Conservation (phyloP, 2,797 vertebrate genomes). For the Sebastes hubbsi region DNA sequence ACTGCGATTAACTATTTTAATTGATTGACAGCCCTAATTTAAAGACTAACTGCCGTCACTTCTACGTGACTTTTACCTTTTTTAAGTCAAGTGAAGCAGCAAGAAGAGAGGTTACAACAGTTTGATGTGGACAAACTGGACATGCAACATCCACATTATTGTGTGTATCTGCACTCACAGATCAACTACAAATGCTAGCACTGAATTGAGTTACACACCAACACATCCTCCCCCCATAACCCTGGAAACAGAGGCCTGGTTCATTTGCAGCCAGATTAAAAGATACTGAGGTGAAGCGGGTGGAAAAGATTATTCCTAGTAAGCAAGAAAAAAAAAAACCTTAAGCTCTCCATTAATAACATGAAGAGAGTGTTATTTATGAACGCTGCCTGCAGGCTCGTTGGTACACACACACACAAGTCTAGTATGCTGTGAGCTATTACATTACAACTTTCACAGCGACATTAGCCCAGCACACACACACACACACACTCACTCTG, state of each 20-base stretch:
- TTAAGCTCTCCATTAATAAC: conserved; percentile 55
- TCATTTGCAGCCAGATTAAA: conserved; percentile 67
- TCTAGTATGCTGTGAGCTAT: conserved; percentile 23
- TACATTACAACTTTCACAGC: conserved; percentile 6
- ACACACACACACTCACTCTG: not conserved
- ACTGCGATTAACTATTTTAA: too few relatives aligned
- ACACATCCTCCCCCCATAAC: conserved; percentile 4
- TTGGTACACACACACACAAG: conserved; percentile 14
- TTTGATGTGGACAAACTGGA: not conserved
- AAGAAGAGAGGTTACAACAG: not conserved
- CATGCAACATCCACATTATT: not conserved
- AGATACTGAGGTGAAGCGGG: conserved; percentile 45
- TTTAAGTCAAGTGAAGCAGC: not conserved
- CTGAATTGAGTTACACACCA: not conserved
- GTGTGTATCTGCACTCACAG: not conserved
- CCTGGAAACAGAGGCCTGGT: conserved; percentile 60
- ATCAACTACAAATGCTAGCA: not conserved
- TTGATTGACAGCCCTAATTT: too few relatives aligned
- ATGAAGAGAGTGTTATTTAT: conserved; percentile 52
- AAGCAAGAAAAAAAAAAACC: conserved; percentile 36
- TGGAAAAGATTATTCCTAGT: conserved; percentile 72
- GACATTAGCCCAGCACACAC: not conserved
- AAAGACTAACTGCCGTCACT: not conserved
- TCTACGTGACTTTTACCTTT: not conserved
- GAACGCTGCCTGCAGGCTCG: conserved; percentile 26